phyloP scores from a whole-genome alignment of 2,797 vertebrate species.

The Sparidentex hasta region DNA sequence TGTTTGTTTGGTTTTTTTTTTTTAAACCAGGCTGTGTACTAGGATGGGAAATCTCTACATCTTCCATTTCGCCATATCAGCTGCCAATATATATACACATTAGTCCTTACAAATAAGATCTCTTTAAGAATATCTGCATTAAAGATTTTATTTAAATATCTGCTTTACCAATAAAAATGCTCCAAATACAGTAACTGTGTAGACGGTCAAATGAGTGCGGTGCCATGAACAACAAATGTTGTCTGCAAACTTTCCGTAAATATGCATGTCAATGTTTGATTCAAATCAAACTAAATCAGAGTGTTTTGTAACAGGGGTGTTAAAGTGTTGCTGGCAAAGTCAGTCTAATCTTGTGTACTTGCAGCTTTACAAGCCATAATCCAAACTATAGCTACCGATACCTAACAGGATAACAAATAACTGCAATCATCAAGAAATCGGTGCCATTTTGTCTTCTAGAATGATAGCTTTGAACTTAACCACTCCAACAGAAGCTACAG shows the following conservation, averaged over 20 bases:
- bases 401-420: background rate
- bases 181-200: no score
- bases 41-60: no score
- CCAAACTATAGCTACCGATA: background rate
- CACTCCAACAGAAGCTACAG: slow-evolving; percentile 41
- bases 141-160: background rate
- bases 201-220: background rate
- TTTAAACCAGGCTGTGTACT: no score
- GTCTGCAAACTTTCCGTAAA: background rate
- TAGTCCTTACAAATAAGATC: background rate
- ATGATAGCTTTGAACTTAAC: background rate
- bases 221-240: background rate
- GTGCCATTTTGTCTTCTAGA: background rate
- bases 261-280: background rate
- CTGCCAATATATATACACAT: no score
- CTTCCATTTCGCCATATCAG: no score
- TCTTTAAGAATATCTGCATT: background rate
- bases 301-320: background rate
- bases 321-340: background rate
- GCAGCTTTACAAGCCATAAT: slow-evolving; percentile 25
- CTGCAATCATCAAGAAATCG: background rate
- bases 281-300: background rate
- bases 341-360: background rate
- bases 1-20: no score
- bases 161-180: no score